These are phyloP conservation scores for Lottia gigantea DNA, from an alignment of 2,888 invertebrate genomes.

Conservation along the genomic window DNA sequence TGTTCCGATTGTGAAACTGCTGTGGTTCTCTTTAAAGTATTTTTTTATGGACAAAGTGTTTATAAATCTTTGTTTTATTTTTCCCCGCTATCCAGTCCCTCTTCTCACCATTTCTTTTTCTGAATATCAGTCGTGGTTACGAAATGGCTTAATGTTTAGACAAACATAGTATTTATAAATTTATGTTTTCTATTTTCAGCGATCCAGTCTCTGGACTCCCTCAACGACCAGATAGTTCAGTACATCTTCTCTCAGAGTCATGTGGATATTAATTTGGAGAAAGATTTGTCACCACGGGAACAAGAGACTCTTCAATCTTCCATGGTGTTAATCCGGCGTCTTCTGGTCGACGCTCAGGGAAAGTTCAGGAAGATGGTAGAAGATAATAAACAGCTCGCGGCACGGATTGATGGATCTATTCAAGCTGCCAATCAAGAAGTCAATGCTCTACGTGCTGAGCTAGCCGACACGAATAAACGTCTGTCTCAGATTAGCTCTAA, in stretches of 20 bases:
- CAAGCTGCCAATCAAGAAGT: slow-evolving; percentile 72
- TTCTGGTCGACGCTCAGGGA: slow-evolving; percentile 85
- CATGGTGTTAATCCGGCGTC: slow-evolving; percentile 87
- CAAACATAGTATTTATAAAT: too few species aligned
- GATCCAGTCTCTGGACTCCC: slow-evolving; percentile 69
- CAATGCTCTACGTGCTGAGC: slow-evolving; percentile 71
- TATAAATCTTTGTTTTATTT: too few species aligned
- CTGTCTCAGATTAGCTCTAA: slow-evolving; percentile 56
- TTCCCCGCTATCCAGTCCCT: too few species aligned
- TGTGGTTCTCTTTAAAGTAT: too few species aligned
- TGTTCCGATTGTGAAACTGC: too few species aligned
- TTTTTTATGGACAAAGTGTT: too few species aligned
- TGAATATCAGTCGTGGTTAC: too few species aligned
- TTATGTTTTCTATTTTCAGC: slow-evolving; percentile 59
- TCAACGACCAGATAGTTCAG: slow-evolving; percentile 70
- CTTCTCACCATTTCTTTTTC: too few species aligned
- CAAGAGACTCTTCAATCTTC: slow-evolving; percentile 78
- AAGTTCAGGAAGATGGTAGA: slow-evolving; percentile 90
- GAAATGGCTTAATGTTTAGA: too few species aligned
- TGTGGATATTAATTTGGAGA: slow-evolving; percentile 44
- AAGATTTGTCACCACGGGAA: slow-evolving; percentile 48
- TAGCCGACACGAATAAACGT: slow-evolving; percentile 72
- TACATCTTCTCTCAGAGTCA: slow-evolving; percentile 65
- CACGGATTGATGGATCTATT: slow-evolving; percentile 69
- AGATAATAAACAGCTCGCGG: slow-evolving; percentile 76